A percentile compares a stretch with the other conserved stretches of the same genome.
These are phyloP conservation scores for Vidua chalybeata DNA, from an alignment of 2,113 vertebrate species.

Conservation along the genomic window DNA sequence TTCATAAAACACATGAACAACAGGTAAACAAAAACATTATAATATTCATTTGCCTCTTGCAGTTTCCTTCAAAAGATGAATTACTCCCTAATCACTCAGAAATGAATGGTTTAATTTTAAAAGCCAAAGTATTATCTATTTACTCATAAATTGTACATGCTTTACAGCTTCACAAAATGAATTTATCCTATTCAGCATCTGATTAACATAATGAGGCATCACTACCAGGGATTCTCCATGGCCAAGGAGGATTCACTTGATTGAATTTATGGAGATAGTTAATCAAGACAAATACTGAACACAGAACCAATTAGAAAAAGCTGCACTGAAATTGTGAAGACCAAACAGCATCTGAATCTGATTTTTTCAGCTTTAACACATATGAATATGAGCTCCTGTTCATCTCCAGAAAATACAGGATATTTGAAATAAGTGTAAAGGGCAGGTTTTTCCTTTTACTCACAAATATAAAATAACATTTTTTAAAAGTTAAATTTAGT, in stretches of 20 bases:
- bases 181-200: background rate
- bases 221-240: background rate
- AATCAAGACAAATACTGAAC: background rate
- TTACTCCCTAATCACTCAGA: background rate
- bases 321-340: background rate
- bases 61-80: background rate
- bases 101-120: background rate
- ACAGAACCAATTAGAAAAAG: background rate
- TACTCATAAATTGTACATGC: background rate
- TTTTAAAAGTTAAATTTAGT: background rate
- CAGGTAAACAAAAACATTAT: background rate
- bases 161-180: background rate
- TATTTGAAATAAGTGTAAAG: background rate
- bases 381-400: background rate
- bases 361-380: background rate
- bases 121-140: background rate
- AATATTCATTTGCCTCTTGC: background rate
- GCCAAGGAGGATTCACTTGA: background rate
- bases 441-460: background rate
- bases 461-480: background rate
- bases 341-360: background rate
- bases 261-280: background rate
- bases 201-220: conserved; percentile 8
- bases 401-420: background rate
- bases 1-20: background rate